Percentiles rank a stretch among this genome's conserved stretches.
Conservation (phyloP, 2,113 vertebrate species). For the Oplegnathus fasciatus region DNA sequence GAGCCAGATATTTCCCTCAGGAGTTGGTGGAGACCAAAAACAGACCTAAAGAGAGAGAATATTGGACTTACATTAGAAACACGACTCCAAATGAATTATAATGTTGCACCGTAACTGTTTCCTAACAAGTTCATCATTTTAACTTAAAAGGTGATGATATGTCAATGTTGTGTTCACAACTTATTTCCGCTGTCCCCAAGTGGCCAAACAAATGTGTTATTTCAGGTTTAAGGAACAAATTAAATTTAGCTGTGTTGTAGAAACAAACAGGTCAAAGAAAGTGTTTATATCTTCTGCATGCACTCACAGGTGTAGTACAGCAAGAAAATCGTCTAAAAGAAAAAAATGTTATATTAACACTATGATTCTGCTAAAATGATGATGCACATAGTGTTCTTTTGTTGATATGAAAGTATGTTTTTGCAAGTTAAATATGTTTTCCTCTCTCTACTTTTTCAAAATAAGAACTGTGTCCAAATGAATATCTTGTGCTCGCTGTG, state of each 20-base stretch:
- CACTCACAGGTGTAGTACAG: neutral
- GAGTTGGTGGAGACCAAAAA: neutral
- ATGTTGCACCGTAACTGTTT: too few relatives aligned
- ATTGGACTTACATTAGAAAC: too few relatives aligned
- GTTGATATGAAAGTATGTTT: neutral
- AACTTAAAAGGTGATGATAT: too few relatives aligned
- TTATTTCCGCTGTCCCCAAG: too few relatives aligned
- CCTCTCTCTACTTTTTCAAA: neutral
- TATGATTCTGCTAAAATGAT: neutral
- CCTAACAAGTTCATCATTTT: too few relatives aligned
- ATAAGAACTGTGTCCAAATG: conserved; percentile 11
- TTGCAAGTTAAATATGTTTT: conserved; percentile 16
- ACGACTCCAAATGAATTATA: neutral
- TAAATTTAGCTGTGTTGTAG: too few relatives aligned
- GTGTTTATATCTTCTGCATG: too few relatives aligned
- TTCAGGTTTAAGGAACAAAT: too few relatives aligned
- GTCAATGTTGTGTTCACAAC: too few relatives aligned
- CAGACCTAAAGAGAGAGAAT: neutral
- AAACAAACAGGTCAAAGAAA: too few relatives aligned
- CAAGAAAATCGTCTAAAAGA: neutral
- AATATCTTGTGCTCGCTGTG: neutral
- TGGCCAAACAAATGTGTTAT: too few relatives aligned
- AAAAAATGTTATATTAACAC: too few relatives aligned
- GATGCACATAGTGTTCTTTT: neutral
- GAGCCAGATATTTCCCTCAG: neutral